Evolutionary conservation across 2,888 invertebrate species (phyloP).

Genomic region (Liposcelis brunnea): DNA sequence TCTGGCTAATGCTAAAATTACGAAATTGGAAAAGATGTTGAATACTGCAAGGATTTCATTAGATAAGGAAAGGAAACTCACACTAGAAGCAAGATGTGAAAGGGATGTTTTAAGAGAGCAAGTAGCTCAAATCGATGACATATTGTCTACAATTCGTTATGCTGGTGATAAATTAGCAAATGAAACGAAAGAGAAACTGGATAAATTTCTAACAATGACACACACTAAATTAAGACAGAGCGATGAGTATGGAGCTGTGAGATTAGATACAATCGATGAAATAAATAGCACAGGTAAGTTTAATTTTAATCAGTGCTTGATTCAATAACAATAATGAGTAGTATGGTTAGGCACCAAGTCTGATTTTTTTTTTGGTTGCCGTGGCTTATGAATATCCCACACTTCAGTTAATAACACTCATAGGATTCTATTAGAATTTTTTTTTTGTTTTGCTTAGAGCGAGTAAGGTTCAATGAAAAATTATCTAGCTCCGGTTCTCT

Average conservation of each 20-base stretch:
- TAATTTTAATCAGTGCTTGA: neutral
- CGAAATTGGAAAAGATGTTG: conserved; percentile 61
- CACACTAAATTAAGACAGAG: conserved; percentile 34
- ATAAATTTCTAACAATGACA: conserved; percentile 46
- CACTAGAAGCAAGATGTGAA: conserved; percentile 51
- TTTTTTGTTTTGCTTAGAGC: too few relatives aligned
- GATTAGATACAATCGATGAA: conserved; percentile 25
- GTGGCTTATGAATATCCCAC: too few relatives aligned
- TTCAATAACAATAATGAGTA: neutral
- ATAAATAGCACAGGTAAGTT: conserved; percentile 57
- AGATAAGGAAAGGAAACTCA: conserved; percentile 58
- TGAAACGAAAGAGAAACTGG: conserved; percentile 64
- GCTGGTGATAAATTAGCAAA: conserved; percentile 53
- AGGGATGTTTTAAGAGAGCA: conserved; percentile 53
- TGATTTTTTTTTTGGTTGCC: too few relatives aligned
- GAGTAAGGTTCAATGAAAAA: too few relatives aligned
- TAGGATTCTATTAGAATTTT: too few relatives aligned
- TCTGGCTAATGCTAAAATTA: conserved; percentile 49
- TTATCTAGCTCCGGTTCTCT: too few relatives aligned
- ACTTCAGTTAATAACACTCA: too few relatives aligned
- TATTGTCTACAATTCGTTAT: conserved; percentile 44
- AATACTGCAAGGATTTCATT: conserved; percentile 62
- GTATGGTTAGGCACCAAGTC: too few relatives aligned
- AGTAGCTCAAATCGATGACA: conserved; percentile 51
- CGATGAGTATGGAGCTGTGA: conserved; percentile 18